These are phyloP conservation scores for Himalopsyche tibetana DNA, from an alignment of 2,888 invertebrate genomes.

Conservation along the genomic window DNA sequence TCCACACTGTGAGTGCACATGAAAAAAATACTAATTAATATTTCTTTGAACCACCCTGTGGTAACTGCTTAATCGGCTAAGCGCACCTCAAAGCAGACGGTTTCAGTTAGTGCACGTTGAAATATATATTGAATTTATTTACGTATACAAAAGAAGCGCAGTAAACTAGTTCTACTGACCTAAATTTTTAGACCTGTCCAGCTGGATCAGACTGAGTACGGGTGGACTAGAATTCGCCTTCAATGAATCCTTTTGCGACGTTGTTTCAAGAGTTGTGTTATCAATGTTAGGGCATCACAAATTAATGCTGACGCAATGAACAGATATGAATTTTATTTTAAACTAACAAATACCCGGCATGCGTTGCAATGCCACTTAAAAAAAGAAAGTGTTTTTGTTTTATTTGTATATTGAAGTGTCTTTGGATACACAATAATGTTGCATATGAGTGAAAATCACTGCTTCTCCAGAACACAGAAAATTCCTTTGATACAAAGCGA, in stretches of 20 bases:
- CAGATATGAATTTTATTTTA: too few species aligned
- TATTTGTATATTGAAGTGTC: too few species aligned
- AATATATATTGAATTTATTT: conserved; percentile 20
- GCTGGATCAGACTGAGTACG: neutral
- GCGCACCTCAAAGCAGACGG: neutral
- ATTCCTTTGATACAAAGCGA: too few species aligned
- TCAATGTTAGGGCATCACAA: neutral
- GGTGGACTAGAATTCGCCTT: neutral
- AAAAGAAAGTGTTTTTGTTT: too few species aligned
- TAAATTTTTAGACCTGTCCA: neutral
- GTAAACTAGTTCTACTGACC: conserved; percentile 14
- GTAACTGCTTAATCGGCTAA: neutral
- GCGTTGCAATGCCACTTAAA: too few species aligned
- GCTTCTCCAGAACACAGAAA: too few species aligned
- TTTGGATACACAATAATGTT: too few species aligned
- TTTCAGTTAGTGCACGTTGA: neutral
- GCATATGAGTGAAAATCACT: too few species aligned
- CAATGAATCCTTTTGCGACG: neutral
- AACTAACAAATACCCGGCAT: too few species aligned
- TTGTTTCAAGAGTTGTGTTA: neutral
- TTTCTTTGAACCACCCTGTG: neutral
- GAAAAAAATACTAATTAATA: too few species aligned
- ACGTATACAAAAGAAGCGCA: conserved; percentile 1
- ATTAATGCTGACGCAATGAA: neutral
- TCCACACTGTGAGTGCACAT: too few species aligned